Evolutionary conservation across 64 coral and sea anemone genomes (phyloP).

Genomic region (Montipora foliosa): DNA sequence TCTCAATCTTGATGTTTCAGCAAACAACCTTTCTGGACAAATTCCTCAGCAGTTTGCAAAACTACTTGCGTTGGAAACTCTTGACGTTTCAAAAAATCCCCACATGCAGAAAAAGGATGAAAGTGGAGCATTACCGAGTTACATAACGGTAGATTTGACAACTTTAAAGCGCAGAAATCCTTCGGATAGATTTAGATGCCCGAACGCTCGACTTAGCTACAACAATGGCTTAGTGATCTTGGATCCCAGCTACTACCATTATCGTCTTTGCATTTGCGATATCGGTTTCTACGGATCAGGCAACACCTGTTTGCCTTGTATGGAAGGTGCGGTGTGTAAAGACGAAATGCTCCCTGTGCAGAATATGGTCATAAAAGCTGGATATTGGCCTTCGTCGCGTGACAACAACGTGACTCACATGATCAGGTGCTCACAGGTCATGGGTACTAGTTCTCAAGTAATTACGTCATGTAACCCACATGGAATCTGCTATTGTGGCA

Average conservation of each 20-base stretch:
- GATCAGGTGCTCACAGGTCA: conserved; percentile 31
- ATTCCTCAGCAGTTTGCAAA: conserved; percentile 37
- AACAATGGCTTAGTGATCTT: conserved; percentile 76
- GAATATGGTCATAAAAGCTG: conserved; percentile 62
- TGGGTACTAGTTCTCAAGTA: not conserved
- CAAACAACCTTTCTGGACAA: conserved; percentile 54
- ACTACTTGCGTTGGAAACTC: conserved; percentile 21
- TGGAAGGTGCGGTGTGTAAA: conserved; percentile 63
- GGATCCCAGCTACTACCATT: conserved; percentile 75
- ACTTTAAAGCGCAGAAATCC: conserved; percentile 1
- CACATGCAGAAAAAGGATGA: conserved; percentile 10
- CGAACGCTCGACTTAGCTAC: conserved; percentile 48
- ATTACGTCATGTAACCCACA: conserved; percentile 65
- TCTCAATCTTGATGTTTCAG: conserved; percentile 32
- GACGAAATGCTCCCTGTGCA: conserved; percentile 24
- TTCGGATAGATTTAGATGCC: conserved; percentile 57
- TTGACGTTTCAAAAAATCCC: conserved; percentile 52
- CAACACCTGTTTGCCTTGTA: conserved; percentile 64
- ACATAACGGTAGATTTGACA: conserved; percentile 11
- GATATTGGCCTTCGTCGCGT: conserved; percentile 81
- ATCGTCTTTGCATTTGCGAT: conserved; percentile 73
- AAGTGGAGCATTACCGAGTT: conserved; percentile 35
- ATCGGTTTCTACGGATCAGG: conserved; percentile 61
- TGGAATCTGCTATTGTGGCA: conserved; percentile 56
- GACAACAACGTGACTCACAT: conserved; percentile 73